phyloP scores from a whole-genome alignment of 2,113 vertebrate species.

The Romanogobio albipinnatus region DNA sequence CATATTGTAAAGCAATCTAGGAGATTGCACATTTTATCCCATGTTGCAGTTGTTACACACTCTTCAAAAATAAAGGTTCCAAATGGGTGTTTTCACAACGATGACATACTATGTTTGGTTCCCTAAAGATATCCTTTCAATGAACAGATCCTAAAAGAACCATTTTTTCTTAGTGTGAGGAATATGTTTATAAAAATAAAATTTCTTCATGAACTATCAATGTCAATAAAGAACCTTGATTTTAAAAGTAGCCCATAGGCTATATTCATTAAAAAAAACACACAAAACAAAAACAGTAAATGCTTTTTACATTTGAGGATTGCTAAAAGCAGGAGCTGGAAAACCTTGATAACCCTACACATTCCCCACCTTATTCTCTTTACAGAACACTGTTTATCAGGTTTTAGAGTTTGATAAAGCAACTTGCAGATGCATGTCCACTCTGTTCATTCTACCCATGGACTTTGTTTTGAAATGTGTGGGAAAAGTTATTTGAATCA shows the following conservation, averaged over 20 bases:
- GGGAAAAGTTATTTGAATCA: constrained; percentile 45
- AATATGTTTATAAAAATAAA: too few species aligned
- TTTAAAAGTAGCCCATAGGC: too few species aligned
- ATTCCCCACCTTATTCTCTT: neutral
- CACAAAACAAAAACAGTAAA: too few species aligned
- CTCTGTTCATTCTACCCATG: neutral
- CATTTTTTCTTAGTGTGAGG: too few species aligned
- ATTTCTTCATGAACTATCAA: too few species aligned
- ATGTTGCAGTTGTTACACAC: neutral
- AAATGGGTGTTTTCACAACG: too few species aligned
- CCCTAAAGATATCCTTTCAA: too few species aligned
- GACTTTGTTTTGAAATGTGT: constrained; percentile 41
- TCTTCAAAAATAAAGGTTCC: too few species aligned
- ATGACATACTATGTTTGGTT: too few species aligned
- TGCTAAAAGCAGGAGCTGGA: neutral
- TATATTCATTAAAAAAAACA: too few species aligned
- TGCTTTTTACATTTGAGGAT: neutral
- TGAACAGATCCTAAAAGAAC: too few species aligned
- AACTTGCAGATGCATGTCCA: neutral
- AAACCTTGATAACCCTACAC: neutral
- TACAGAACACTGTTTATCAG: neutral
- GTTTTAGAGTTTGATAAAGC: neutral
- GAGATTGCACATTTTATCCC: neutral
- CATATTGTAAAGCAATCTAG: neutral
- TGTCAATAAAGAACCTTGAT: too few species aligned